Evolutionary conservation across 2,888 invertebrate genomes (phyloP).

Genomic region (Scaptomyza flava): DNA sequence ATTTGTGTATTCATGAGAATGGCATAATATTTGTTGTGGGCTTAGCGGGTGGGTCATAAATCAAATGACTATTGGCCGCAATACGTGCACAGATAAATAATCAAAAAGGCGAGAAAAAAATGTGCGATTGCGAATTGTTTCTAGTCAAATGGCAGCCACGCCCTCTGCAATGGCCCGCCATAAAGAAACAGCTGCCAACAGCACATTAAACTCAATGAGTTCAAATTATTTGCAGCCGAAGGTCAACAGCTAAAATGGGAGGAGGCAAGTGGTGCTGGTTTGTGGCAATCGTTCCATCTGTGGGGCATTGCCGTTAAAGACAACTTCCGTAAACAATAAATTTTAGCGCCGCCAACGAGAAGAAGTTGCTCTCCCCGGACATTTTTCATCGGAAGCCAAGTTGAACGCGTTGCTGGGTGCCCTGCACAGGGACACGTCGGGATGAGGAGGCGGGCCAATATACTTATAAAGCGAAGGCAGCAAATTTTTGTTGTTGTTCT

Average conservation of each 20-base stretch:
- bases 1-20: constrained; percentile 51
- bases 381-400: constrained; percentile 31
- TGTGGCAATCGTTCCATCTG: constrained; percentile 43
- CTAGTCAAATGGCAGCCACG: constrained; percentile 46
- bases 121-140: constrained; percentile 23
- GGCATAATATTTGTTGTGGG: constrained; percentile 27
- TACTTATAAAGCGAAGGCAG: constrained; percentile 22
- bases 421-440: constrained; percentile 1
- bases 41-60: constrained; percentile 54
- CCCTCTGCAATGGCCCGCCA: constrained; percentile 38
- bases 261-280: neutral
- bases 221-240: constrained; percentile 78
- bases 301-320: constrained; percentile 70
- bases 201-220: constrained; percentile 77
- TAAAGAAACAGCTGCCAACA: constrained; percentile 55
- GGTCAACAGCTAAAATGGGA: constrained; percentile 57
- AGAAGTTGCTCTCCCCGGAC: constrained; percentile 45
- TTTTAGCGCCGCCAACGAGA: constrained; percentile 60
- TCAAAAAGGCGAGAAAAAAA: constrained; percentile 32
- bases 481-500: constrained; percentile 16
- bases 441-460: neutral
- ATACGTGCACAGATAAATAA: constrained; percentile 63
- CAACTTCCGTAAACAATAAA: constrained; percentile 79
- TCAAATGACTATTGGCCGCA: constrained; percentile 69
- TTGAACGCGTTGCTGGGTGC: constrained; percentile 32